Conservation (phyloP, 2,888 invertebrate species). For the Ashinkailepas kermadecensis region DNA sequence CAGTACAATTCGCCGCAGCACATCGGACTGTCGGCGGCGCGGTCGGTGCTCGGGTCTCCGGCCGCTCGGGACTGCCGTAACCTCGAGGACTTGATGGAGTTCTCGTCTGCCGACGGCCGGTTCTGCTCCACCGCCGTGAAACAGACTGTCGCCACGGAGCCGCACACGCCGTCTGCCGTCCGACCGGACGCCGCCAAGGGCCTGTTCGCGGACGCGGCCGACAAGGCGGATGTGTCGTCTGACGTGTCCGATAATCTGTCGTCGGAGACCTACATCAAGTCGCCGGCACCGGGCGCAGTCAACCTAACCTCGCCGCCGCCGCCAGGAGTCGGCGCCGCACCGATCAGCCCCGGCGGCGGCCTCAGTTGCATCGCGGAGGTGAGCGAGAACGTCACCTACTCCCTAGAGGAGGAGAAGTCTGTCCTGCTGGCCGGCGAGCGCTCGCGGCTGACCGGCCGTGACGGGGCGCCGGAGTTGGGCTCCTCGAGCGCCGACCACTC, state of each 20-base stretch:
- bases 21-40: neutral
- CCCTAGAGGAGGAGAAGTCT: conserved; percentile 9
- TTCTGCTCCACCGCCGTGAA: neutral
- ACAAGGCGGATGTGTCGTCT: neutral
- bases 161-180: neutral
- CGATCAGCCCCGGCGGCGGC: neutral
- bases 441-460: neutral
- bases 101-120: neutral
- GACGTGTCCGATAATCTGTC: neutral
- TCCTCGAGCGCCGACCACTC: neutral
- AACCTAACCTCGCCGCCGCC: neutral
- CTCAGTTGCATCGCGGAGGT: neutral
- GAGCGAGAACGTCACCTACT: conserved; percentile 11
- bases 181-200: neutral
- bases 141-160: neutral
- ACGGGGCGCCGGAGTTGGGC: neutral
- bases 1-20: neutral
- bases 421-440: neutral
- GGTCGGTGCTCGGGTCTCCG: neutral
- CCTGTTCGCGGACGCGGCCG: neutral
- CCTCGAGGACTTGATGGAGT: too few species aligned
- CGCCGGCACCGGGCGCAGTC: neutral
- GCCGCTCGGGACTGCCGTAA: too few species aligned
- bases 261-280: conserved; percentile 5
- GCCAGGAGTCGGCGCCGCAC: neutral